Percentiles rank a stretch among this genome's conserved stretches.
Evolutionary conservation across 2,113 vertebrate species (phyloP).

Genomic region (Acrocephalus arundinaceus): DNA sequence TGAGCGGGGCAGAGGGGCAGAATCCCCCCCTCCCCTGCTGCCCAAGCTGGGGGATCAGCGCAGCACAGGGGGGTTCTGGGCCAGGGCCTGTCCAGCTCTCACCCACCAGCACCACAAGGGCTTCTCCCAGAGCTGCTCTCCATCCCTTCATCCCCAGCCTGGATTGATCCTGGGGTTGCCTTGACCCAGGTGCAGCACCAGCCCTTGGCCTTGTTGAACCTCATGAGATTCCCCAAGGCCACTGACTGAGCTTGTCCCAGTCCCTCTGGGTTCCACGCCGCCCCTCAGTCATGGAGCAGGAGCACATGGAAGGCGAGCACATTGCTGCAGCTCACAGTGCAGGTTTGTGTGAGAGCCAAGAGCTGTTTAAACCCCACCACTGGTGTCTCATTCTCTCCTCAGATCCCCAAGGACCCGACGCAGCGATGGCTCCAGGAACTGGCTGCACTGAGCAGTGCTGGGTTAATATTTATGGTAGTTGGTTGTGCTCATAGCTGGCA

Average conservation of each 20-base stretch:
- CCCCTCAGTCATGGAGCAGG: background rate
- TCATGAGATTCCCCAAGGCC: background rate
- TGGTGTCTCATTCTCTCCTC: rapidly evolving
- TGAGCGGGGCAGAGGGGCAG: background rate
- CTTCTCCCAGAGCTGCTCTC: background rate
- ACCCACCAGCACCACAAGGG: background rate
- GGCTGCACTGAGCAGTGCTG: constrained; percentile 47
- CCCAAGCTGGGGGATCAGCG: background rate
- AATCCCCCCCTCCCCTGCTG: background rate
- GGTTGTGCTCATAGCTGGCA: background rate
- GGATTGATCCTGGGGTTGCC: background rate
- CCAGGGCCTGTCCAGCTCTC: background rate
- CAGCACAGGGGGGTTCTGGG: background rate
- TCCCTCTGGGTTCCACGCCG: background rate
- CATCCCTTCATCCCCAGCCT: background rate
- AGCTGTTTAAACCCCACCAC: rapidly evolving
- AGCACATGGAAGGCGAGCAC: background rate
- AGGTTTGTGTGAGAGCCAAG: background rate
- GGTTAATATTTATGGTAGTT: background rate
- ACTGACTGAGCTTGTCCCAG: background rate
- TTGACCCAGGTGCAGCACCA: background rate
- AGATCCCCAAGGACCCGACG: constrained; percentile 52
- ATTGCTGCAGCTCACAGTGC: background rate
- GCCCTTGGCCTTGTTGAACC: background rate
- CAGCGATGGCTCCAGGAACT: constrained; percentile 75